Evolutionary conservation across 1,140 invertebrate genomes (phyloP).

Genomic region (Matsumurasca onukii): DNA sequence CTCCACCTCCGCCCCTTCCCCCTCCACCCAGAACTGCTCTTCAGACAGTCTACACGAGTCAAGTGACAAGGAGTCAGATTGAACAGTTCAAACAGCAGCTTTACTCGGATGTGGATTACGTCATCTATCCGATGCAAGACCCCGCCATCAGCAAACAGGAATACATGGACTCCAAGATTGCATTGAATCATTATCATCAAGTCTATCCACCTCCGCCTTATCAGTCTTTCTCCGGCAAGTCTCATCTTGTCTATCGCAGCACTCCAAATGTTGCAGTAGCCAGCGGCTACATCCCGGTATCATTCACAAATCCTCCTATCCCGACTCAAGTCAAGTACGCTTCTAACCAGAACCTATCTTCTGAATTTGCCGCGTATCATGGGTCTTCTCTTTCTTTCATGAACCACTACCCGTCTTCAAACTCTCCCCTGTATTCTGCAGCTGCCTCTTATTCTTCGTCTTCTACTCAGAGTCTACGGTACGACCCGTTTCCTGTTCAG

Average conservation of each 20-base stretch:
- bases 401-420: slow-evolving; percentile 61
- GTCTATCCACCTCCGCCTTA: slow-evolving; percentile 51
- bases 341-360: slow-evolving; percentile 43
- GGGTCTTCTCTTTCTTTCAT: slow-evolving; percentile 60
- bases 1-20: slow-evolving; percentile 55
- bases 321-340: slow-evolving; percentile 41
- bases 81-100: slow-evolving; percentile 84
- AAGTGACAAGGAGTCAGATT: slow-evolving; percentile 55
- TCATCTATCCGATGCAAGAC: slow-evolving; percentile 86
- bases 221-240: slow-evolving; percentile 58
- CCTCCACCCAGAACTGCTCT: slow-evolving; percentile 50
- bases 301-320: slow-evolving; percentile 35
- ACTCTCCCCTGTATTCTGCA: slow-evolving; percentile 53
- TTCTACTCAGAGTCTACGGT: slow-evolving; percentile 52
- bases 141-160: slow-evolving; percentile 85
- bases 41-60: slow-evolving; percentile 42
- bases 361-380: slow-evolving; percentile 45
- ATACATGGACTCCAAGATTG: slow-evolving; percentile 83
- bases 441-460: slow-evolving; percentile 52
- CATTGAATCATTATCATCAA: slow-evolving; percentile 36
- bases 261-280: slow-evolving; percentile 65
- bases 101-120: slow-evolving; percentile 86
- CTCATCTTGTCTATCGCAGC: slow-evolving; percentile 72
- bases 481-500: slow-evolving; percentile 48
- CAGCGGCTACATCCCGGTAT: slow-evolving; percentile 39